Conservation (phyloP, 2,113 vertebrate genomes). For the Egretta garzetta region DNA sequence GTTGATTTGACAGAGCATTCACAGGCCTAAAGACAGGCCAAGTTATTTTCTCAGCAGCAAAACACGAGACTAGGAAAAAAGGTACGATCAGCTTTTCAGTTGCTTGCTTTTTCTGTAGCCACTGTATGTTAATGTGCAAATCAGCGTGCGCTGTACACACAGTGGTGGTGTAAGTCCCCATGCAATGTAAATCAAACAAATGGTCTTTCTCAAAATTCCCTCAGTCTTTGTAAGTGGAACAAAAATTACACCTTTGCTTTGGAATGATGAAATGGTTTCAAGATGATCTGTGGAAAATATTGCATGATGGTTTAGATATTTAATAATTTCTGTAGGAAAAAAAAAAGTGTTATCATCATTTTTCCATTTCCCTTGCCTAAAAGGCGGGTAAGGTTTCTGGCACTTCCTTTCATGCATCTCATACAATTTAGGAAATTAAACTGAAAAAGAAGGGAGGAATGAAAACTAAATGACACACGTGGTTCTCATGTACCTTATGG, state of each 20-base stretch:
- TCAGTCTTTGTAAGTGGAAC: not conserved
- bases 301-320: not conserved
- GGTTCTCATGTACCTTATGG: not conserved
- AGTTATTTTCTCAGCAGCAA: constrained; percentile 16
- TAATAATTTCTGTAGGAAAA: not conserved
- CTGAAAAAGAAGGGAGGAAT: not conserved
- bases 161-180: fast-evolving
- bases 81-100: not conserved
- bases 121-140: not conserved
- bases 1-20: constrained; percentile 67
- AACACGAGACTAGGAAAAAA: not conserved
- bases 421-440: not conserved
- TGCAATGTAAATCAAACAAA: not conserved
- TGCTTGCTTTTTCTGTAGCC: not conserved
- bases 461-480: not conserved
- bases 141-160: not conserved
- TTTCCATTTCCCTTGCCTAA: not conserved
- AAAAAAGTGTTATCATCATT: not conserved
- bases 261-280: constrained; percentile 13
- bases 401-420: not conserved
- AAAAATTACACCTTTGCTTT: not conserved
- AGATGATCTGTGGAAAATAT: not conserved
- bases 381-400: not conserved
- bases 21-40: constrained; percentile 26
- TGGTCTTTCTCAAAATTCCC: not conserved